Base-by-base conservation (phyloP, 2,888 invertebrate species). In the Oligia strigilis region DNA sequence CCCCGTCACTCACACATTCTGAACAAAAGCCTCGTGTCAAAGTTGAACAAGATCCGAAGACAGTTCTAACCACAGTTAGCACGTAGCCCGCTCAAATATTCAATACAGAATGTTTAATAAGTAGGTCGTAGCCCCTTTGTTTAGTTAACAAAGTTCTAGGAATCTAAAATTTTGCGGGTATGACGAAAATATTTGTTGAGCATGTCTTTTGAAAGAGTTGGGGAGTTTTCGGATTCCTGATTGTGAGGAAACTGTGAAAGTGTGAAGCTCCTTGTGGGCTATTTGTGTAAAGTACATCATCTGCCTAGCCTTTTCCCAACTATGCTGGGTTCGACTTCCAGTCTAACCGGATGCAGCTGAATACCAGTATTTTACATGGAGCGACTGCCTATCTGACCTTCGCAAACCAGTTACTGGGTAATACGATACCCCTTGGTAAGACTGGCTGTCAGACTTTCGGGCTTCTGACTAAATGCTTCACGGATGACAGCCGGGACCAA, bases 101-200 rank as follows among this genome's bases (percentile, higher is more conserved):
- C 83, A 88, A 85, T 86, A 84, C 83, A 81, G 83, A 87, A 83
- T 84, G 78, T 72, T 81, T 77, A 80, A 87, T 84, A 89, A 89
- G 83, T 89, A 85, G 89, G 88, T 84, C 87, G 73, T 67, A 81
- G 58, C 74, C 77, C 78, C 85, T 86, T 89, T 88, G 88, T 88
- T 88, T 89, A 83, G 84, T 81, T 86, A 78, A 74, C 86, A 49
- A 88, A 84, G 80, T 88, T 87, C 76, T 72, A 72, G 79, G 82
- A 76, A 80, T 77, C 83, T 77, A 82, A 87, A 80, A 87, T 81
- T 81, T 89, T 77, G 83, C 55, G 78, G 69, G 79, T 62, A 60
- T 76, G 72, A 67, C 29, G 79, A 82, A 82, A 77, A 86, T 82
- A 81, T 86, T 86, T 76, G 76, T 85, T 82, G 9, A 36, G 46